These are phyloP conservation scores for Asbolus verrucosus DNA, from an alignment of 1,140 invertebrate genomes.

Conservation along the genomic window DNA sequence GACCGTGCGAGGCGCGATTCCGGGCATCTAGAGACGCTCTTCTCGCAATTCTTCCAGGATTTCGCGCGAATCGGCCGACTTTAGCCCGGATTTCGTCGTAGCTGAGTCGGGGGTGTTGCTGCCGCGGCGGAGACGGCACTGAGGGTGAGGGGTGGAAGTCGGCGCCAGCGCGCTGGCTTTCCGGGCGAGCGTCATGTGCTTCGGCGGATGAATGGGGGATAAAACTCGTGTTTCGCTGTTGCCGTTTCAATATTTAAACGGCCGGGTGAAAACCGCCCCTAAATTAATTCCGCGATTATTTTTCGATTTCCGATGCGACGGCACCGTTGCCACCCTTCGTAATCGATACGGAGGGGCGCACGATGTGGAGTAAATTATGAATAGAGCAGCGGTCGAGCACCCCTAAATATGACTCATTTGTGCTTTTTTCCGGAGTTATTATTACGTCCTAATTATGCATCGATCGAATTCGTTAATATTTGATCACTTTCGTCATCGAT, in stretches of 20 bases:
- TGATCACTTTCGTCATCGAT: neutral
- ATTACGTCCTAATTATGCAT: conserved; percentile 11
- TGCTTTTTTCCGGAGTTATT: too few relatives aligned
- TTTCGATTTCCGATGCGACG: neutral
- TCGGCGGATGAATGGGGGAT: conserved; percentile 9
- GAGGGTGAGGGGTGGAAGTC: conserved; percentile 1
- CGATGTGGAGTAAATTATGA: conserved; percentile 31
- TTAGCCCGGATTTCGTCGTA: too few relatives aligned
- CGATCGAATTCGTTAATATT: conserved; percentile 7
- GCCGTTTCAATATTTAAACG: neutral
- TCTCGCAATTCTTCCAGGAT: neutral
- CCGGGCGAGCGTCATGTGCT: too few relatives aligned
- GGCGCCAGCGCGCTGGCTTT: neutral
- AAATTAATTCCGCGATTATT: too few relatives aligned
- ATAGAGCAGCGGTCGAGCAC: conserved; percentile 3
- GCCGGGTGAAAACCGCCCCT: neutral
- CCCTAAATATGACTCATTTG: conserved; percentile 14
- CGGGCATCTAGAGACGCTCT: neutral
- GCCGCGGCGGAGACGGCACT: conserved; percentile 12
- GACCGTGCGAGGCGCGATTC: neutral
- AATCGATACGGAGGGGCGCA: conserved; percentile 25
- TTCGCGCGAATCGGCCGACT: too few relatives aligned
- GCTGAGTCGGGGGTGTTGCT: conserved; percentile 5
- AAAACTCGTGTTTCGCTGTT: neutral
- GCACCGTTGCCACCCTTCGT: neutral